Percentiles rank a stretch among this genome's conserved stretches.
phyloP scores from a whole-genome alignment of 2,888 invertebrate species.

The Oxystoma pomonae region DNA sequence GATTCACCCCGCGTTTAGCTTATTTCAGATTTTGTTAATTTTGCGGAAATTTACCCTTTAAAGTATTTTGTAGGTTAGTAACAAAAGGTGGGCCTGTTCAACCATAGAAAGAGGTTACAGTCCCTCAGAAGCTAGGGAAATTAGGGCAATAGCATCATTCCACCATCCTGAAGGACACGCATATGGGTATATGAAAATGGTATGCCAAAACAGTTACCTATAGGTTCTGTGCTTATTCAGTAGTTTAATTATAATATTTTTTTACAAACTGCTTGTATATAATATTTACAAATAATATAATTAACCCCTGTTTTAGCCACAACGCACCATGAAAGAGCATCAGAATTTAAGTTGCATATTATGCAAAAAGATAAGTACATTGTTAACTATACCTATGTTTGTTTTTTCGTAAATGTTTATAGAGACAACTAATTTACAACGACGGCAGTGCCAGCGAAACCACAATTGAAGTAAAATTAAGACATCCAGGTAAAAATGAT shows the following conservation, averaged over 20 bases:
- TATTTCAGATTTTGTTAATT: too few relatives aligned
- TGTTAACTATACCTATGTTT: too few relatives aligned
- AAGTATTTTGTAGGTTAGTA: conserved; percentile 43
- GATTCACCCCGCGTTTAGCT: too few relatives aligned
- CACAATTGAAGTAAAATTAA: conserved; percentile 79
- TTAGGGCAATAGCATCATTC: conserved; percentile 85
- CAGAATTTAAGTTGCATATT: too few relatives aligned
- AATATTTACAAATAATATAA: too few relatives aligned
- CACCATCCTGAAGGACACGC: conserved; percentile 85
- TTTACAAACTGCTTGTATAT: too few relatives aligned
- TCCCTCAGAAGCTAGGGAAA: conserved; percentile 80
- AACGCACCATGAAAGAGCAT: too few relatives aligned
- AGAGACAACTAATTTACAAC: conserved; percentile 81
- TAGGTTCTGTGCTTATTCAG: background rate
- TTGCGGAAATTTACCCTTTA: background rate
- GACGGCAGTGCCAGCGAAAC: conserved; percentile 88
- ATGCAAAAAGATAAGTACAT: too few relatives aligned
- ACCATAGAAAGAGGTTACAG: conserved; percentile 83
- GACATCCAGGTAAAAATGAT: conserved; percentile 83
- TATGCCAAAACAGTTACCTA: conserved; percentile 42
- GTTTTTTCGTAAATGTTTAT: too few relatives aligned
- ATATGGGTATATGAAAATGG: conserved; percentile 81
- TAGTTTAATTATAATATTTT: background rate
- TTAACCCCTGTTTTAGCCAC: too few relatives aligned
- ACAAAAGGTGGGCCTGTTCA: conserved; percentile 78